Evolutionary conservation across 1,140 invertebrate genomes (phyloP).

Genomic region (Drosophila parvula): DNA sequence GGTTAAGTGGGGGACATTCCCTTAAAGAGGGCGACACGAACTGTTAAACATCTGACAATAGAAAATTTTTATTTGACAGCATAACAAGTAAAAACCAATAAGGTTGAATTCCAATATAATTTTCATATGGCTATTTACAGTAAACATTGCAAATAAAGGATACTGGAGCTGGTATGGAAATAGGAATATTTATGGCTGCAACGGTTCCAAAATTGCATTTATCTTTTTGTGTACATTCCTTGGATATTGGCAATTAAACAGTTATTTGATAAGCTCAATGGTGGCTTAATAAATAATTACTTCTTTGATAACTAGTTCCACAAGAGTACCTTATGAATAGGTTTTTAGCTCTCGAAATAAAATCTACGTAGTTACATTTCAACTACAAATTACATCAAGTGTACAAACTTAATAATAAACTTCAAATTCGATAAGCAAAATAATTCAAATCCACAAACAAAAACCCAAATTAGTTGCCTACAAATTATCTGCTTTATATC

Average conservation of each 20-base stretch:
- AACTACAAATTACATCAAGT: no score
- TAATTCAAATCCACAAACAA: neutral
- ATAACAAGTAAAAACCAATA: constrained; percentile 19
- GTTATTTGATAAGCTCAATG: neutral
- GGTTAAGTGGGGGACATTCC: neutral
- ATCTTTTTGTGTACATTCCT: neutral
- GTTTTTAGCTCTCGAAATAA: no score
- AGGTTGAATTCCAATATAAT: neutral
- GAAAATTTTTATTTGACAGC: constrained; percentile 21
- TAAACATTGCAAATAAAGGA: neutral
- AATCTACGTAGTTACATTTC: no score
- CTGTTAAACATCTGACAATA: constrained; percentile 24
- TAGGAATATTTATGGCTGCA: neutral
- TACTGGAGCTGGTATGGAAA: neutral
- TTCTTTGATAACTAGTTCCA: no score
- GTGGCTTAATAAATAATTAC: no score
- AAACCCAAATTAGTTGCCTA: neutral
- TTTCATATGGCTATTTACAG: neutral
- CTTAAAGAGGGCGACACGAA: constrained; percentile 11
- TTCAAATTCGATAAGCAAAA: neutral
- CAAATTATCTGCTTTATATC: neutral
- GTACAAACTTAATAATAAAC: neutral
- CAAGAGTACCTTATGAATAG: no score
- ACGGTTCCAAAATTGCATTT: no score
- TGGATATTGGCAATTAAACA: no score